Evolutionary conservation across 2,797 vertebrate species (phyloP), one percentile per base, ranked within the genome.

Genomic region (Mormyrops boulengeri): DNA sequence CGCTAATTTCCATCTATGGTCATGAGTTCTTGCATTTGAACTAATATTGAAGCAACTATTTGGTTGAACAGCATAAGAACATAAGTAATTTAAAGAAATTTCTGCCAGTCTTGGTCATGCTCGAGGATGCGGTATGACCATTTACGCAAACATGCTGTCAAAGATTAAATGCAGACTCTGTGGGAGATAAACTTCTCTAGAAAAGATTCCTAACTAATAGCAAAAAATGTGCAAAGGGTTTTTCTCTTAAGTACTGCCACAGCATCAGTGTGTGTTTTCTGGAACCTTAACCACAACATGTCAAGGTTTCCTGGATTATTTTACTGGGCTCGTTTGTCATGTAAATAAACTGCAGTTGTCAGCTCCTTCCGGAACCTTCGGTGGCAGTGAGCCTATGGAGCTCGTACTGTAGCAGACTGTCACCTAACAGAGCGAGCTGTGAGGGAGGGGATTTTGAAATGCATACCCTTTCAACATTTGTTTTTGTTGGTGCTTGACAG

Each of bases 161-260:
- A 44, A 80, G 47, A 85, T 85, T 85, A 49, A 49, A 85, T 22
- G 19, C 82, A 85, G 44, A 85, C 82, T 85, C 82, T 85, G 47
- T 22, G 47, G n/a, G 47, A 85, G 47, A 49, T 52, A 85, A 85
- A 30, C 41, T 52, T 85, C 22, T 22, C 47, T 11, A 12, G 44
- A 49, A 12, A 22, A 11, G 19, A 52, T 85, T 22, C n/a, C 47
- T 22, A 11, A 50, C 12, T 52, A 85, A 52, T 5, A 85, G 41
- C 22, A 52, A 85, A 85, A 85, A 26, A 52, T 8, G 0, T 52
- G 47, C 3, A 14, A 85, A 5, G 19, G 8, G 47, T 85, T 85
- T 84, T 85, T 85, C 82, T 85, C 9, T 85, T 85, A 44, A 85
- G 22, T 52, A 49, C 22, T 52, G 22, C 82, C 47, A 85, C 26